These are phyloP conservation scores for Phallusia fumigata DNA, from an alignment of 23 tunicate species.

Conservation along the genomic window DNA sequence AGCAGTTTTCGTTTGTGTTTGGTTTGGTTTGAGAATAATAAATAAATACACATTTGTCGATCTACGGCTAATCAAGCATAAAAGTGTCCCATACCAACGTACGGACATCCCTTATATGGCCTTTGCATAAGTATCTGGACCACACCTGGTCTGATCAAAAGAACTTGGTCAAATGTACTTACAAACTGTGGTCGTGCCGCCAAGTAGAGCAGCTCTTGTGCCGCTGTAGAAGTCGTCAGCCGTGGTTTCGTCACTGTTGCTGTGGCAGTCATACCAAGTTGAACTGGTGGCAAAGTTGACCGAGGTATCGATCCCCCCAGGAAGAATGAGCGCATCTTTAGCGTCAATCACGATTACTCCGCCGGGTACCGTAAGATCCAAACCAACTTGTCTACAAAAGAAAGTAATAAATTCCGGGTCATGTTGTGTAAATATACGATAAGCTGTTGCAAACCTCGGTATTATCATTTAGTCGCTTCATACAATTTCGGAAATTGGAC, in stretches of 20 bases:
- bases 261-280: conserved; percentile 14
- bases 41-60: not conserved
- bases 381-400: conserved; percentile 62
- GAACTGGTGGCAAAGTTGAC: conserved; percentile 30
- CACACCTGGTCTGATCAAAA: not conserved
- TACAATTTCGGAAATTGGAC: too few relatives aligned
- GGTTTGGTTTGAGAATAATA: too few relatives aligned
- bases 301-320: conserved; percentile 92
- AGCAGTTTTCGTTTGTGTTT: too few relatives aligned
- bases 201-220: conserved; percentile 90
- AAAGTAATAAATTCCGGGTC: too few relatives aligned
- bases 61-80: too few relatives aligned
- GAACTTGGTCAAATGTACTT: not conserved
- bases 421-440: too few relatives aligned
- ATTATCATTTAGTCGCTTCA: too few relatives aligned
- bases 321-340: conserved; percentile 66
- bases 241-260: conserved; percentile 34
- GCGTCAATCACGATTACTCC: conserved; percentile 87
- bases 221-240: conserved; percentile 92
- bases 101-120: too few relatives aligned
- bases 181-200: conserved; percentile 93
- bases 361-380: conserved; percentile 72
- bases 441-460: too few relatives aligned
- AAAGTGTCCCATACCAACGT: too few relatives aligned
- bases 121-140: not conserved